These are phyloP conservation scores for Hermaeophaga mercurialis DNA, from an alignment of 2,888 invertebrate species.

Conservation along the genomic window DNA sequence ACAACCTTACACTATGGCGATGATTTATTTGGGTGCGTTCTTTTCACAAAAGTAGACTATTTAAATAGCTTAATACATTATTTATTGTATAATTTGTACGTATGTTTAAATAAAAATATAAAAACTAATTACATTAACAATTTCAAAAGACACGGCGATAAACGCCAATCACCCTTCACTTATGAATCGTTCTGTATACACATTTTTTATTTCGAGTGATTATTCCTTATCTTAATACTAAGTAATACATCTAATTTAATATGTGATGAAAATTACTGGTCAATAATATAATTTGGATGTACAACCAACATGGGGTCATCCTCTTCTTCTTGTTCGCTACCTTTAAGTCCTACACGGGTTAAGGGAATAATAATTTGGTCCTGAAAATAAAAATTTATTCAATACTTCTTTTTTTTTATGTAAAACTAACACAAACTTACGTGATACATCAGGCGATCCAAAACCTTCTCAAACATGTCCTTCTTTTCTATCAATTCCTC, in stretches of 20 bases:
- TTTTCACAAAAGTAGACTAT: conserved; percentile 26
- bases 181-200: too few relatives aligned
- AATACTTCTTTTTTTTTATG: conserved; percentile 1
- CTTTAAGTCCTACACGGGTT: conserved; percentile 60
- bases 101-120: conserved; percentile 8
- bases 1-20: conserved; percentile 38
- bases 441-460: conserved; percentile 86
- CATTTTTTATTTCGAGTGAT: too few relatives aligned
- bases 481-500: conserved; percentile 89
- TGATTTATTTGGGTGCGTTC: conserved; percentile 42
- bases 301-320: conserved; percentile 88
- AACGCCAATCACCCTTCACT: too few relatives aligned
- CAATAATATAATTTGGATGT: conserved; percentile 84
- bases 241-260: too few relatives aligned
- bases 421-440: conserved; percentile 59
- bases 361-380: conserved; percentile 85
- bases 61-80: conserved; percentile 1
- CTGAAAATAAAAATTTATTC: conserved; percentile 58
- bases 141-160: too few relatives aligned
- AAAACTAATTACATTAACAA: not conserved
- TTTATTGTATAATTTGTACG: conserved; percentile 11
- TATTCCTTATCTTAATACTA: too few relatives aligned
- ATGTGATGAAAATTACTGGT: not conserved
- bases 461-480: conserved; percentile 88
- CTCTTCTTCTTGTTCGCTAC: conserved; percentile 68